Evolutionary conservation across 2,797 vertebrate species (phyloP), one percentile per base, ranked within the genome.

Genomic region (Decapterus maruadsi): DNA sequence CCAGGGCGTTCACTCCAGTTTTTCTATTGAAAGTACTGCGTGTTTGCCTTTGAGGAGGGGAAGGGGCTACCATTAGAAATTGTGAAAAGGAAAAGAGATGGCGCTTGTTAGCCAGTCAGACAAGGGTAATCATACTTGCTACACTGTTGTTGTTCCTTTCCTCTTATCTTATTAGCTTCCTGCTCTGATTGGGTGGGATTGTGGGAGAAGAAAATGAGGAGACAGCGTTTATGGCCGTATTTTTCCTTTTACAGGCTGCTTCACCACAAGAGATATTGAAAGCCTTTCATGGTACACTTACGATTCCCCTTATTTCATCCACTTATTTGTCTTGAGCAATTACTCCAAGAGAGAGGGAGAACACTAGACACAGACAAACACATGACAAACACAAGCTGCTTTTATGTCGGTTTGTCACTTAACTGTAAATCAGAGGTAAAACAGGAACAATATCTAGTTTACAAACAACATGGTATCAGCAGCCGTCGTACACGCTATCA

Each of bases 181-280:
- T 8, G 8, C 81, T 90, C 82, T 88, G 89, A 91, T 90, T 90
- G 87, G 90, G 81, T 31, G 78, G 82, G 81, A 86, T 70, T 73
- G 87, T 80, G 76, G 68, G 70, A 68, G 75, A 84, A 66, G 84
- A 86, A 89, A 89, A 86, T 68, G 81, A 90, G 86, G 84, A 92
- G 84, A 86, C 80, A 48, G 82, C 72, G 26, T 87, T 90, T 90
- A 92, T 76, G 68, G 82, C 58, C 4, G 65, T 68, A 8, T 83
- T 89, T 85, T 87, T 69, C 55, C 58, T 87, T 92, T 92, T 88
- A 89, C 85, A 68, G 81, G 79, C 85, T 80, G 68, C 78, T 84
- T 83, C 79, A 59, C 90, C 76, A 22, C 90, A 77, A 90, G 81
- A 92, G 84, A 92, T 93, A 91, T 90, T 91, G 91, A 92, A 91